Evolutionary conservation across 1,140 invertebrate genomes (phyloP).

Genomic region (Pantala flavescens): DNA sequence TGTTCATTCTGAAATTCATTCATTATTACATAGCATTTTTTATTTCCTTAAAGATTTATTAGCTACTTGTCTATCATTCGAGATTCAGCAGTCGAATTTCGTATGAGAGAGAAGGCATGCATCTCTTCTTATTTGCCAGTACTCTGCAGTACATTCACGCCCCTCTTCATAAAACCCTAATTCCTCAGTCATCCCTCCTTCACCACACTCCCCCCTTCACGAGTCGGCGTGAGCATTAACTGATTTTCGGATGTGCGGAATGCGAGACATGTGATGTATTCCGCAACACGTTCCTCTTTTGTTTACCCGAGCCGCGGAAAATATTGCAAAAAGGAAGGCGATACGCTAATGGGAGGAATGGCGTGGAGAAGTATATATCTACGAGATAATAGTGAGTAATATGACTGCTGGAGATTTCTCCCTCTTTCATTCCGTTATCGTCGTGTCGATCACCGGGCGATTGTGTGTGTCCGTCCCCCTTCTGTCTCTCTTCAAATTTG

Average conservation of each 20-base stretch:
- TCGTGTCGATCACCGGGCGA: not conserved
- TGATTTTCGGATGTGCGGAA: slow-evolving; percentile 2
- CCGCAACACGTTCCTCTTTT: not conserved
- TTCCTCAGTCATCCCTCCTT: not conserved
- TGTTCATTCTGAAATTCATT: too few species aligned
- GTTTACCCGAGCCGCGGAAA: not conserved
- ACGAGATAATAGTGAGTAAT: not conserved
- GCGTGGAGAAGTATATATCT: not conserved
- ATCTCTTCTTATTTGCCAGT: too few species aligned
- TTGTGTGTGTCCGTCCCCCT: not conserved
- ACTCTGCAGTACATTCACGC: too few species aligned
- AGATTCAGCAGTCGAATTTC: too few species aligned
- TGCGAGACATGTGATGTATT: slow-evolving; percentile 1
- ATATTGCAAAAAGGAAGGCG: not conserved
- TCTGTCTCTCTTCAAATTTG: too few species aligned
- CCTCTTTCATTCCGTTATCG: not conserved
- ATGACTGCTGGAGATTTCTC: not conserved
- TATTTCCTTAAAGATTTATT: too few species aligned
- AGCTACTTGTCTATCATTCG: too few species aligned
- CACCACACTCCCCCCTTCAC: not conserved
- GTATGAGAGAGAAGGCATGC: too few species aligned
- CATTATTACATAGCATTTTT: too few species aligned
- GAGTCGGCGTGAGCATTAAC: not conserved
- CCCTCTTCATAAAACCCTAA: not conserved
- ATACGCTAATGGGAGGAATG: not conserved